Evolutionary conservation across 2,888 invertebrate species (phyloP).

Genomic region (Ennomos quercinarius): DNA sequence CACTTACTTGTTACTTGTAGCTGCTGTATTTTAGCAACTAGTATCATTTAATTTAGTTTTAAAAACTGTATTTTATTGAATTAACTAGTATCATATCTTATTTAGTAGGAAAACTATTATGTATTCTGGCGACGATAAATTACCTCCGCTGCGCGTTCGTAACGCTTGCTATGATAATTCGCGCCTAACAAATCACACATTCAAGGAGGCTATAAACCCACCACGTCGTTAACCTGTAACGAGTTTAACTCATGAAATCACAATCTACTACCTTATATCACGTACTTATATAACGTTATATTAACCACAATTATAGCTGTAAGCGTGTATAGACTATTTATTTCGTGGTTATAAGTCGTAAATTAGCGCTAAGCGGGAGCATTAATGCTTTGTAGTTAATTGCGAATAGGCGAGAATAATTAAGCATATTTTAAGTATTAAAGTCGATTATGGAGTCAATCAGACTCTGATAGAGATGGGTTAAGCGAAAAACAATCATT

Average conservation of each 20-base stretch:
- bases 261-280: slow-evolving; percentile 7
- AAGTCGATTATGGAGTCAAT: no score
- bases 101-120: no score
- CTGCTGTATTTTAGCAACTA: no score
- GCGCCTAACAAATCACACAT: slow-evolving; percentile 8
- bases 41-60: no score
- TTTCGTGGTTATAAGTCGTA: slow-evolving; percentile 21
- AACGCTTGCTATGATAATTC: neutral
- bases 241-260: slow-evolving; percentile 7
- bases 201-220: neutral
- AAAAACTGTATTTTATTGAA: no score
- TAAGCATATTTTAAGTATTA: no score
- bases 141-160: neutral
- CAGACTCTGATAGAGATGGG: no score
- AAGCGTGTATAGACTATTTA: slow-evolving; percentile 19
- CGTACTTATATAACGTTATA: slow-evolving; percentile 15
- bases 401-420: slow-evolving; percentile 4
- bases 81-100: no score
- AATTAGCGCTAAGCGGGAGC: slow-evolving; percentile 17
- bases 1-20: no score
- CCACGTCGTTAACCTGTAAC: slow-evolving; percentile 6
- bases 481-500: no score
- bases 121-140: no score
- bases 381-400: slow-evolving; percentile 20
- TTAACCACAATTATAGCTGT: slow-evolving; percentile 19